Base-by-base conservation (phyloP, 2,797 vertebrate species). In the Scleropages formosus region DNA sequence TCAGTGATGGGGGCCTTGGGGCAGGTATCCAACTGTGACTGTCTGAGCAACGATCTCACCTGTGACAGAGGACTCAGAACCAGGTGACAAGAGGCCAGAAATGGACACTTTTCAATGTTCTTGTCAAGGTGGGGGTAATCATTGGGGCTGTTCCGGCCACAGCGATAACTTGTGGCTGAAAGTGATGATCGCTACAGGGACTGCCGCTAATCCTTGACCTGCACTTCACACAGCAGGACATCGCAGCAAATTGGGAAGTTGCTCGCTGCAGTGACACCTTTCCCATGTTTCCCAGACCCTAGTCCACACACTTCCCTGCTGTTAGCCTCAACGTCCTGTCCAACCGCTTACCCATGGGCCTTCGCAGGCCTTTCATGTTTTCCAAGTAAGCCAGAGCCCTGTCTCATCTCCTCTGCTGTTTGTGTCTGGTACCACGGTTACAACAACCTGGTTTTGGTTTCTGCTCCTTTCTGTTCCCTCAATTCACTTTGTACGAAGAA, bases 61-160 rank as follows among this genome's bases (percentile, higher is more conserved):
- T 69, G 26, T 3, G 62, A 47, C 10, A 12, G 15, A 12, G n/a
- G 46, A 69, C 46, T 26, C 11, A 3, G 13, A 12, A n/a, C 0
- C 0, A 18, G 31, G 12, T 4, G 9, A 10, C 11, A 44, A 16
- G 9, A 68, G 44, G 44, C 46, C 2, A 46, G 24, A 68, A 68
- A 68, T 68, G 68, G 46, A 31, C 66, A 46, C 46, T 9, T 68
- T 24, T 46, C 51, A 18, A 26, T 39, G 46, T 69, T 24, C 70
- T 27, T n/a, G 13, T 67, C 20, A 27, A 12, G 27, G 67, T 46
- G 9, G 8, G 13, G 68, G 26, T 39, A 39, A 2, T 2, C 31
- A 31, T 39, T 39, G 31, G 6, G 39, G 31, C 31, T 39, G 31
- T 39, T 39, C 31, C 39, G 39, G 31, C 31, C 31, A 39, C 31